Base-by-base conservation (phyloP, 2,888 invertebrate genomes). In the Steinernema carpocapsae region DNA sequence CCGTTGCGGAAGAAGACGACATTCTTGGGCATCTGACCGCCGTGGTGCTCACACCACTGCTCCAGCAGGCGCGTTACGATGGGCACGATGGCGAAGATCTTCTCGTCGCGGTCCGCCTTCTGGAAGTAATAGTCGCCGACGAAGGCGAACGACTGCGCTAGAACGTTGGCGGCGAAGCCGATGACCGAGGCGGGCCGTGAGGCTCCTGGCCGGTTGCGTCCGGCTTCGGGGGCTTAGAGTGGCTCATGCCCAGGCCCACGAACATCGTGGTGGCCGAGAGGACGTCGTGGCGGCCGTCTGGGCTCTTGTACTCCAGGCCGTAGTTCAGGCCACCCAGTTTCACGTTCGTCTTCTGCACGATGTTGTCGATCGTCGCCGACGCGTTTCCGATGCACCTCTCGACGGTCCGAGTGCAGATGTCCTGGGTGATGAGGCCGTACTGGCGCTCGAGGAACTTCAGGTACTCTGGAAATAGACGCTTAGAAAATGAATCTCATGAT, bases 51-150 rank as follows among this genome's bases (percentile, higher is more conserved):
- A 7, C 32, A 29, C 37, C 48, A 73, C 14, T 59, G 43, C 12
- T 17, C n/a, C 17, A 73, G 22, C 3, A 73, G 46, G 17, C 29
- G 19, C 19, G 1, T 24, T 3, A 73, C 42, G 48, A 73, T 59
- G 3, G 42, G 56, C n/a, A 70, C 32, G 70, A 73, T 52, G 3
- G 48, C 2, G 17, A 37, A 29, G 29, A 73, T 48, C 24, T 48
- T 59, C 42, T 73, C 73, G 70, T 70, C 70, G 46, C 73, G 56
- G 1, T 56, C 70, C 1, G 72, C 24, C 14, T 76, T 76, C 51
- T 82, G 82, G 51, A 72, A 78, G 26, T 76, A 37, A 48, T 79
- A 82, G 48, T 84, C 81, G 24, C 84, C 84, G 56, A 52, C 45
- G 71, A 74, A 74, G 52, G 46, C 70, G 52, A 43, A 29, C 3